Conservation (phyloP, 2,797 vertebrate genomes). For the Tangara arthus region DNA sequence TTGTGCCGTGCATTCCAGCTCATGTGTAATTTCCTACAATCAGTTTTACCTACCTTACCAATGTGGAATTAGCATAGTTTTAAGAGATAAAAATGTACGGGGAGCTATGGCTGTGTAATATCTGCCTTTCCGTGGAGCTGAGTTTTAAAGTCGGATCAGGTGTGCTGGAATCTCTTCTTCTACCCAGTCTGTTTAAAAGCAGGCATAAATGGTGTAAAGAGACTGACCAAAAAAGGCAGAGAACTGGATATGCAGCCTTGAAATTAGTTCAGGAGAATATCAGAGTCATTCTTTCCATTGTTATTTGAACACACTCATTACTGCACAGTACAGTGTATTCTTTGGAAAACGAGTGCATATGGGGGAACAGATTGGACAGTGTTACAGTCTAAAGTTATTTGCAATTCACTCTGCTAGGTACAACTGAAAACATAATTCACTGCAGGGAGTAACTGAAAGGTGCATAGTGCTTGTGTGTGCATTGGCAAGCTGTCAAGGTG, state of each 20-base stretch:
- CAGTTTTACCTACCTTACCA: background rate
- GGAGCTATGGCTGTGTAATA: background rate
- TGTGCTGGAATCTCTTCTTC: slow-evolving; percentile 8
- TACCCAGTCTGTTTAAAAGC: slow-evolving; percentile 16
- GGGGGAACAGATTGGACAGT: slow-evolving; percentile 43
- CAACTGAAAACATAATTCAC: slow-evolving; percentile 49
- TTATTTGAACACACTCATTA: slow-evolving; percentile 36
- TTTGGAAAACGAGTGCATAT: slow-evolving; percentile 43
- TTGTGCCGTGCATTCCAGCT: background rate
- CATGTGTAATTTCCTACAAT: background rate
- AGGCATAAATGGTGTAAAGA: slow-evolving; percentile 27
- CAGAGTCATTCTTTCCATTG: slow-evolving; percentile 64
- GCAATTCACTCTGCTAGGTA: slow-evolving; percentile 11
- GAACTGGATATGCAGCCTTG: slow-evolving; percentile 36
- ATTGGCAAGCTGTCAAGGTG: background rate
- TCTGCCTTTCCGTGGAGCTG: background rate
- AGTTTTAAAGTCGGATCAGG: slow-evolving; percentile 9
- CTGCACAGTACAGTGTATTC: slow-evolving; percentile 53
- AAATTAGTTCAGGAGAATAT: slow-evolving; percentile 9
- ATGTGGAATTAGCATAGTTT: background rate
- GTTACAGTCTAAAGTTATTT: slow-evolving; percentile 40
- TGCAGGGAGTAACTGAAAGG: background rate
- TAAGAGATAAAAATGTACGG: background rate
- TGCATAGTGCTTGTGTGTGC: background rate
- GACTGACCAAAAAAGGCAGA: slow-evolving; percentile 63